Conservation (phyloP, 1,140 invertebrate genomes). For the Caerostris extrusa region DNA sequence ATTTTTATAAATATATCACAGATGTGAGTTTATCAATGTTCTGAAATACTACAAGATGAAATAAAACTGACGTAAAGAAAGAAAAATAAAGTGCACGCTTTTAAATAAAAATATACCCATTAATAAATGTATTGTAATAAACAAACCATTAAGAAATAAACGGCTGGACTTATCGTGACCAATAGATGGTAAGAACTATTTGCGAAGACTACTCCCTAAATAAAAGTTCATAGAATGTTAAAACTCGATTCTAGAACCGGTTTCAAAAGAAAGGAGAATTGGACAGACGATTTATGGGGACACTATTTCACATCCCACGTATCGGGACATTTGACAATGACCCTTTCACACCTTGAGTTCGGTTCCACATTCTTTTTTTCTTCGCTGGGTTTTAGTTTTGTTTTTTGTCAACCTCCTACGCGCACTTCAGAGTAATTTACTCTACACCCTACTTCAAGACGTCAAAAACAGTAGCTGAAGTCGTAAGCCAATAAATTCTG, state of each 20-base stretch:
- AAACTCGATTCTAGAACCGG: neutral
- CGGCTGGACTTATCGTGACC: no score
- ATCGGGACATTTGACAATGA: slow-evolving; percentile 3
- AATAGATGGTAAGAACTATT: neutral
- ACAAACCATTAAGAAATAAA: neutral
- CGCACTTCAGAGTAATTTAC: neutral
- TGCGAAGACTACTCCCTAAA: neutral
- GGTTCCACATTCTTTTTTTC: neutral
- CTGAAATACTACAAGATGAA: no score
- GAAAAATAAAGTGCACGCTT: no score
- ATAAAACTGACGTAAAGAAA: no score
- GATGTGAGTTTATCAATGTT: no score
- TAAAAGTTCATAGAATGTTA: neutral
- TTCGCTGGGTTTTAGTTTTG: neutral
- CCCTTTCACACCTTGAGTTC: slow-evolving; percentile 46
- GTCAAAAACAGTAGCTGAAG: neutral
- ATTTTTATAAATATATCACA: no score
- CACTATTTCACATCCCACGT: neutral
- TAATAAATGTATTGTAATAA: neutral
- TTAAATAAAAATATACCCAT: no score
- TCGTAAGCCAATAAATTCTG: neutral
- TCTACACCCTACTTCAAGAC: neutral
- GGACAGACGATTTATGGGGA: neutral
- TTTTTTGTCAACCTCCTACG: neutral
- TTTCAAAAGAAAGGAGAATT: neutral